A percentile compares a stretch with the other conserved stretches of the same genome.
phyloP scores from a whole-genome alignment of 2,888 invertebrate genomes.

The Amaurobius ferox region DNA sequence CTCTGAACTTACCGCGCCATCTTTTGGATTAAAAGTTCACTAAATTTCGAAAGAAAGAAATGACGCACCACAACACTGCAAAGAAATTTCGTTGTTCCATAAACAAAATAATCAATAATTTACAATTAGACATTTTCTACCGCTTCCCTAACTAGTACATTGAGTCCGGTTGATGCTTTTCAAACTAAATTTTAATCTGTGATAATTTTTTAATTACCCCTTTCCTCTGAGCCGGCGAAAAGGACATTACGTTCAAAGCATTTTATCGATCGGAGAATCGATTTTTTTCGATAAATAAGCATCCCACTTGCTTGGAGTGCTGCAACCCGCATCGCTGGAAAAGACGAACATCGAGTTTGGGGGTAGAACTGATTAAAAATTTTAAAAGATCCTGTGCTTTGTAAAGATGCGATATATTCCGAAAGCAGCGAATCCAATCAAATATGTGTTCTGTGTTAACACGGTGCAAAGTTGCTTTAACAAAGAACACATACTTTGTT shows the following conservation, averaged over 20 bases:
- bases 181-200: too few species aligned
- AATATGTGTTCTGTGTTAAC: too few species aligned
- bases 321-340: constrained; percentile 10
- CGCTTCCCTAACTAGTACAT: too few species aligned
- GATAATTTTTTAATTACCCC: neutral
- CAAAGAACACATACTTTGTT: too few species aligned
- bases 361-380: constrained; percentile 19
- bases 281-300: constrained; percentile 69
- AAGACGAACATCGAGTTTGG: constrained; percentile 15
- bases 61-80: neutral
- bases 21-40: constrained; percentile 26
- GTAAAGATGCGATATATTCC: neutral
- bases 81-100: neutral
- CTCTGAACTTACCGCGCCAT: constrained; percentile 34
- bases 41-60: constrained; percentile 5
- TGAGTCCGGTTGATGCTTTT: too few species aligned
- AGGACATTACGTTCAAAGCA: constrained; percentile 29
- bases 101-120: neutral
- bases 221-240: neutral
- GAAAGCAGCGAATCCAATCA: too few species aligned
- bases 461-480: too few species aligned
- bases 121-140: too few species aligned
- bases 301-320: constrained; percentile 13
- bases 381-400: neutral
- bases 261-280: constrained; percentile 54